A percentile compares a stretch with the other conserved stretches of the same genome.
Conservation (phyloP, 2,113 vertebrate species). For the Dipodomys merriami region DNA sequence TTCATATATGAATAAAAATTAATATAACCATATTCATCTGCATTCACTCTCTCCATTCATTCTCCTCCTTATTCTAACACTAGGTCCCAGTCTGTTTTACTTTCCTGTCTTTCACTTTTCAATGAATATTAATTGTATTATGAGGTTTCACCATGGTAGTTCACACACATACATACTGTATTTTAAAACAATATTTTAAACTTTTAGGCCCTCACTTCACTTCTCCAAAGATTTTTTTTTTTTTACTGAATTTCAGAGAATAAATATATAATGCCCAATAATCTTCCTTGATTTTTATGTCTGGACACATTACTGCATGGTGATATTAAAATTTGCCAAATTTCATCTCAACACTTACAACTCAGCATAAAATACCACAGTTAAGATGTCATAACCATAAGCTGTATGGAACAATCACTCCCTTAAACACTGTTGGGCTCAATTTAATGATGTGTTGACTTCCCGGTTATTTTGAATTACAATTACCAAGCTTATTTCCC, state of each 20-base stretch:
- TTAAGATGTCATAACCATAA: not conserved
- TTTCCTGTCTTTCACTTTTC: too few relatives aligned
- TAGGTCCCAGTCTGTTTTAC: too few relatives aligned
- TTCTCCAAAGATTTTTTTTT: slow-evolving; percentile 34
- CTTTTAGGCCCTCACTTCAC: not conserved
- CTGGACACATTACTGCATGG: not conserved
- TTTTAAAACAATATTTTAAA: not conserved
- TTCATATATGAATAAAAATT: too few relatives aligned
- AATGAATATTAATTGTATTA: too few relatives aligned
- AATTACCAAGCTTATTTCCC: not conserved
- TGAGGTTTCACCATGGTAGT: too few relatives aligned
- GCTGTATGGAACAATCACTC: not conserved
- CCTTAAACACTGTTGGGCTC: not conserved
- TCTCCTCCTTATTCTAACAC: too few relatives aligned
- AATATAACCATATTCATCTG: too few relatives aligned
- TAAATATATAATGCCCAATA: not conserved
- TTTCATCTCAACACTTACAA: not conserved
- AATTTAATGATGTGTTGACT: not conserved
- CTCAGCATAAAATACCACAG: not conserved
- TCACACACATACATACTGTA: too few relatives aligned
- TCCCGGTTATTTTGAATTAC: not conserved
- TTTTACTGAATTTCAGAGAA: not conserved
- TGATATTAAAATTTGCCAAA: not conserved
- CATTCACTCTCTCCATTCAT: too few relatives aligned
- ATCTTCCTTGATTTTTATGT: not conserved